Conservation (phyloP, 2,797 vertebrate genomes). For the Erpetoichthys calabaricus region DNA sequence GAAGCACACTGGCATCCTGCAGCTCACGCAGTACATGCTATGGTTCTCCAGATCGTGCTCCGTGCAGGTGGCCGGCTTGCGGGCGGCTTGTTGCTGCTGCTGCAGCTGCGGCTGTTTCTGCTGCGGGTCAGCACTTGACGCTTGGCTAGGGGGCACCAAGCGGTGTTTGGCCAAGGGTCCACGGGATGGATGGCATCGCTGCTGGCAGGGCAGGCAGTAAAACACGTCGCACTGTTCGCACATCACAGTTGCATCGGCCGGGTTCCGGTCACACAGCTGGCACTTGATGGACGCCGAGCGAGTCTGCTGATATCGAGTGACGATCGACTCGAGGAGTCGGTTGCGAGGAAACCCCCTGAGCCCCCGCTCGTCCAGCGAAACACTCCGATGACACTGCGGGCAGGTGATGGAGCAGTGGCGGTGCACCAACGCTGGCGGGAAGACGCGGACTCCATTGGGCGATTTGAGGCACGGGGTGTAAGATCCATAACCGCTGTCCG, state of each 20-base stretch:
- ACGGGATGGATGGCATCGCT: constrained; percentile 83
- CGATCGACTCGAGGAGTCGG: constrained; percentile 82
- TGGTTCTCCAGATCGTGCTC: constrained; percentile 88
- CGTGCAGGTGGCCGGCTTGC: constrained; percentile 69
- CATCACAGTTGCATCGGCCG: constrained; percentile 71
- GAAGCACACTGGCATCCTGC: constrained; percentile 70
- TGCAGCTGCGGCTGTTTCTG: constrained; percentile 11
- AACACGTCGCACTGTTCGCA: constrained; percentile 93
- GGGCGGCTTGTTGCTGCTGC: constrained; percentile 31
- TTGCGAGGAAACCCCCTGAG: constrained; percentile 83
- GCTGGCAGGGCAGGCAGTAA: constrained; percentile 81
- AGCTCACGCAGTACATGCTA: constrained; percentile 82
- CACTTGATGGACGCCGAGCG: constrained; percentile 55
- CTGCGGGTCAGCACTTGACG: constrained; percentile 15
- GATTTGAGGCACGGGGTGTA: constrained; percentile 90
- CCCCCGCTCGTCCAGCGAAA: constrained; percentile 81
- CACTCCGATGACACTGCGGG: constrained; percentile 89
- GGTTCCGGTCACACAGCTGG: constrained; percentile 86
- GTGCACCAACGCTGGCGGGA: constrained; percentile 61
- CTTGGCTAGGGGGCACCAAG: constrained; percentile 48
- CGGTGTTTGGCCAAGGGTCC: constrained; percentile 89
- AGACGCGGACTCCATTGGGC: constrained; percentile 79
- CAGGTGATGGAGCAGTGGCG: constrained; percentile 84
- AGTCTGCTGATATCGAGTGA: constrained; percentile 72
- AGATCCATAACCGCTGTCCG: constrained; percentile 93